Conservation (phyloP, 2,113 vertebrate genomes). For the Paradisaea rubra region DNA sequence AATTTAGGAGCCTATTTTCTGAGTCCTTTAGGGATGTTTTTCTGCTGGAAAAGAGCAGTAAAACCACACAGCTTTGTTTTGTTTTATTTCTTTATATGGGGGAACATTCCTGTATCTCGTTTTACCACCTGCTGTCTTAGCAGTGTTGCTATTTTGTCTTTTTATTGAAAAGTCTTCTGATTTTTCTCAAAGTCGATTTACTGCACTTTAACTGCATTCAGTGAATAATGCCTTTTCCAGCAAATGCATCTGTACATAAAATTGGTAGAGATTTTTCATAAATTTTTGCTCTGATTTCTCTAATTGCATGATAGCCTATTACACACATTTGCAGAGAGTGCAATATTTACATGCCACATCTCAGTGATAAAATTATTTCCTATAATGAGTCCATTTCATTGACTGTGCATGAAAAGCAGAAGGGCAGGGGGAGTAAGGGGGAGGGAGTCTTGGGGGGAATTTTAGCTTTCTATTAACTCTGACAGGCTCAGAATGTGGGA, state of each 20-base stretch:
- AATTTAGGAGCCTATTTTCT: slow-evolving; percentile 31
- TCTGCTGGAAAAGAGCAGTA: slow-evolving; percentile 33
- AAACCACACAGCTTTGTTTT: slow-evolving; percentile 33
- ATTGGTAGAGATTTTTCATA: not conserved
- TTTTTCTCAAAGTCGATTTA: slow-evolving; percentile 45
- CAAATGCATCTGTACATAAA: slow-evolving; percentile 13
- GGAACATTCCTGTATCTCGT: slow-evolving; percentile 49
- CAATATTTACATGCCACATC: not conserved
- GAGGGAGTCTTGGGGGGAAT: not conserved
- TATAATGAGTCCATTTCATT: not conserved
- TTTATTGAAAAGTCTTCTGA: slow-evolving; percentile 52
- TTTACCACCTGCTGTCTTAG: slow-evolving; percentile 59
- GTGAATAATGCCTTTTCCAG: slow-evolving; percentile 13
- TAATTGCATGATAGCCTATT: not conserved
- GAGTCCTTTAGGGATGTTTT: slow-evolving; percentile 25
- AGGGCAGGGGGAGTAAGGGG: not conserved
- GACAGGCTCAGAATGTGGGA: not conserved
- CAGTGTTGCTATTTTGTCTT: slow-evolving; percentile 48
- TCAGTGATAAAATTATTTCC: not conserved
- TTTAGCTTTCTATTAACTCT: not conserved
- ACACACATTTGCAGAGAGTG: not conserved
- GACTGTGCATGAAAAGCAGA: not conserved
- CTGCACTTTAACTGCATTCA: not conserved
- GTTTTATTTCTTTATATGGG: slow-evolving; percentile 49
- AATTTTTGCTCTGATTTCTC: not conserved